These are phyloP conservation scores for Drosophila sucinea DNA, from an alignment of 1,140 invertebrate species.

Conservation along the genomic window DNA sequence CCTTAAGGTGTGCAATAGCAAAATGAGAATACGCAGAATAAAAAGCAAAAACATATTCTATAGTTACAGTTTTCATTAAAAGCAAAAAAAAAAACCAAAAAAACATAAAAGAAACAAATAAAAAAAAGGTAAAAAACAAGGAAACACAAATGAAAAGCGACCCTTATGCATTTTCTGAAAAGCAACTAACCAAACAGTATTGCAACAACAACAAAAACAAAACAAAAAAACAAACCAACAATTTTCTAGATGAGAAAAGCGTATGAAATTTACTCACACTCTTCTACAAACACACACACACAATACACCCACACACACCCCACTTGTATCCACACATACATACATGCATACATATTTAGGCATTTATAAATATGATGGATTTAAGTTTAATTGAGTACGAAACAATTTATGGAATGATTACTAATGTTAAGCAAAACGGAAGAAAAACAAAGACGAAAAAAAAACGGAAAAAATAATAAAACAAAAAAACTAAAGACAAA, in stretches of 20 bases:
- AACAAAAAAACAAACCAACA: slow-evolving; percentile 12
- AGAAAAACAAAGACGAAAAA: slow-evolving; percentile 39
- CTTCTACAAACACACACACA: slow-evolving; percentile 28
- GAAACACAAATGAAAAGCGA: slow-evolving; percentile 6
- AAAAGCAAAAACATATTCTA: slow-evolving; percentile 2
- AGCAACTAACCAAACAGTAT: slow-evolving; percentile 65
- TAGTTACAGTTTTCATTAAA: slow-evolving; percentile 3
- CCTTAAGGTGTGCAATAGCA: slow-evolving; percentile 23
- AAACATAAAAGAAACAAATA: slow-evolving; percentile 13
- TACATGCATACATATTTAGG: slow-evolving; percentile 54
- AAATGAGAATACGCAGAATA: not conserved
- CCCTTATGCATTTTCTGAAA: slow-evolving; percentile 41
- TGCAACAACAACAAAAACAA: slow-evolving; percentile 42
- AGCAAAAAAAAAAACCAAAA: not conserved
- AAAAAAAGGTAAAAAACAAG: slow-evolving; percentile 8
- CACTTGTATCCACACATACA: slow-evolving; percentile 34
- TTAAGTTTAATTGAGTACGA: slow-evolving; percentile 75
- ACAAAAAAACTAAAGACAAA: slow-evolving; percentile 43
- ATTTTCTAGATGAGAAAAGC: slow-evolving; percentile 23
- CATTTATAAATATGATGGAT: slow-evolving; percentile 76
- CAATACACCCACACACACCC: slow-evolving; percentile 41
- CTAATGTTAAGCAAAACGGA: slow-evolving; percentile 55
- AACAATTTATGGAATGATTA: slow-evolving; percentile 75
- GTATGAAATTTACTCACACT: slow-evolving; percentile 35
- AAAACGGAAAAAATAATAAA: slow-evolving; percentile 50